These are phyloP conservation scores for Ostrea denselamellosa DNA, from an alignment of 1,140 invertebrate species.

Conservation along the genomic window DNA sequence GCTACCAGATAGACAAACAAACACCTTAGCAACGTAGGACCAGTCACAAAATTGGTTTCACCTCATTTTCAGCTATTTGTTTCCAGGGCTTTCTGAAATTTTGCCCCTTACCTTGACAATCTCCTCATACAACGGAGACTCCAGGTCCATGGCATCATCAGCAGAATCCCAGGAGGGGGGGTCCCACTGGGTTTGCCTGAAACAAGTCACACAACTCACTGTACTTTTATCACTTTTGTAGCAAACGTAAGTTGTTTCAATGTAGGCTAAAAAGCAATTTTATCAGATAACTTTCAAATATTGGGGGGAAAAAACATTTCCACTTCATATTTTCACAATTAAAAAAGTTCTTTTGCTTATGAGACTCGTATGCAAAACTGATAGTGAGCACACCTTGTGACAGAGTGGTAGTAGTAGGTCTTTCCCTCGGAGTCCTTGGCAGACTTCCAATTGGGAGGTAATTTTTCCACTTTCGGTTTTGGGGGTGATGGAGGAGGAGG, in stretches of 20 bases:
- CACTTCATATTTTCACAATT: no score
- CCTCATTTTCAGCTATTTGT: no score
- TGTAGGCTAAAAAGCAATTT: no score
- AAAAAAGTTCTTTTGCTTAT: no score
- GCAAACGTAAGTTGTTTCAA: not conserved
- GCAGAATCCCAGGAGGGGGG: constrained; percentile 83
- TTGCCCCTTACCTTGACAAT: constrained; percentile 29
- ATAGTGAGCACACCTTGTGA: constrained; percentile 81
- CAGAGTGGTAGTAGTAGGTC: constrained; percentile 94
- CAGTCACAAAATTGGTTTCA: no score
- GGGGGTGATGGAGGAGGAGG: constrained; percentile 80
- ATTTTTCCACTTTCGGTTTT: constrained; percentile 80
- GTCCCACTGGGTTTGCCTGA: constrained; percentile 89
- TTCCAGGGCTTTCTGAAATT: no score
- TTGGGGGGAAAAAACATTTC: no score
- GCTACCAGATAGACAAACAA: no score
- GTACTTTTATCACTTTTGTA: not conserved
- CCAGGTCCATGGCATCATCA: constrained; percentile 77
- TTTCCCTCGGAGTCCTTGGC: constrained; percentile 89
- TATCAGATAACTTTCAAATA: no score
- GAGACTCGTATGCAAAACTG: no score
- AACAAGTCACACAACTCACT: constrained; percentile 42
- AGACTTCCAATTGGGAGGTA: constrained; percentile 93
- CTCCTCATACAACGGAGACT: constrained; percentile 59
- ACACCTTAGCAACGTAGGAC: no score